Evolutionary conservation across 2,888 invertebrate species (phyloP).

Genomic region (Euplexia lucipara): DNA sequence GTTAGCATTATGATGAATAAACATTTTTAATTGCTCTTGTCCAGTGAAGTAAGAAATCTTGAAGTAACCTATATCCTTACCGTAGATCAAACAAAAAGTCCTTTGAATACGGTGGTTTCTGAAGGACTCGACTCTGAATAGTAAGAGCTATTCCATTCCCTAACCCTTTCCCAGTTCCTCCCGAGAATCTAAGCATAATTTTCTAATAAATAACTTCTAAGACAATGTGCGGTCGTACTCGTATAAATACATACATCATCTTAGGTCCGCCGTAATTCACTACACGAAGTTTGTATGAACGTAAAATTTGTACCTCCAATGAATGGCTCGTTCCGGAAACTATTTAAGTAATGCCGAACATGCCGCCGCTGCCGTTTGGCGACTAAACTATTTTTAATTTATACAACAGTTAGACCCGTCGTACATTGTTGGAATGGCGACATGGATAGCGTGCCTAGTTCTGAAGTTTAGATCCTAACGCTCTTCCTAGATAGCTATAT

Average conservation of each 20-base stretch:
- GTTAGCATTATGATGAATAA: neutral
- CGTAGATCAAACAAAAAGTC: constrained; percentile 1
- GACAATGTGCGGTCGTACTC: constrained; percentile 26
- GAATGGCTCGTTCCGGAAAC: constrained; percentile 56
- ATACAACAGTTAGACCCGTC: constrained; percentile 43
- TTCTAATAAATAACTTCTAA: constrained; percentile 40
- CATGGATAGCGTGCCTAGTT: constrained; percentile 33
- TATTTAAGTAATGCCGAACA: constrained; percentile 50
- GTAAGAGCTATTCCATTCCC: constrained; percentile 9
- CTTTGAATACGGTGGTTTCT: neutral
- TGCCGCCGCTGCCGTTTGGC: constrained; percentile 37
- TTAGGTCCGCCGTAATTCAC: constrained; percentile 13
- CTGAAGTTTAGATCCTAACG: constrained; percentile 27
- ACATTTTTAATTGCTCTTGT: neutral
- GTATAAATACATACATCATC: constrained; percentile 28
- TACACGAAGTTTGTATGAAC: constrained; percentile 40
- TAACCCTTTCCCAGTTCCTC: constrained; percentile 9
- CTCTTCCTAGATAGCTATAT: neutral
- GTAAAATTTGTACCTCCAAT: constrained; percentile 40
- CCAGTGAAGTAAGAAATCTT: neutral
- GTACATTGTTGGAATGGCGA: constrained; percentile 49
- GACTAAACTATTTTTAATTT: constrained; percentile 65
- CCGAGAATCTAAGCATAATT: constrained; percentile 32
- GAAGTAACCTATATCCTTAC: neutral
- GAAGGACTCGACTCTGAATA: constrained; percentile 27